Conservation (phyloP, 2,888 invertebrate species). For the Anarsia innoxiella region DNA sequence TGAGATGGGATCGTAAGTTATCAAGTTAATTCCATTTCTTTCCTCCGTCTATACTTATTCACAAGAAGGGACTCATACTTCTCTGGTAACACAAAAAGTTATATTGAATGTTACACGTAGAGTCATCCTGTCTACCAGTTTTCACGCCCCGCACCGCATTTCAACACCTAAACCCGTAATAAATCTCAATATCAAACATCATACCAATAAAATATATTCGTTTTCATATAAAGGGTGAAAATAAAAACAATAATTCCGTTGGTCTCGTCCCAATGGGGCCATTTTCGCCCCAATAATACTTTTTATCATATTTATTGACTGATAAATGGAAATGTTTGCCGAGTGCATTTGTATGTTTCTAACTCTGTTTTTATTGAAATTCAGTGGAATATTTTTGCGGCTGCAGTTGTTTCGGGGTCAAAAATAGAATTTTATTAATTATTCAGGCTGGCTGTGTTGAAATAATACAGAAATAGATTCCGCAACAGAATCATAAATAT, state of each 20-base stretch:
- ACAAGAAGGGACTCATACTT: no score
- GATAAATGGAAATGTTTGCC: constrained; percentile 58
- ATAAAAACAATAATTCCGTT: constrained; percentile 65
- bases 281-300: constrained; percentile 68
- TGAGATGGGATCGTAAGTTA: no score
- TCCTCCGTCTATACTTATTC: no score
- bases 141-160: not conserved
- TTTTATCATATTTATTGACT: constrained; percentile 75
- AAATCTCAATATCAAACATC: constrained; percentile 60
- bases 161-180: constrained; percentile 25
- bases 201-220: constrained; percentile 60
- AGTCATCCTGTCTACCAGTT: no score
- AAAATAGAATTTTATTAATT: no score
- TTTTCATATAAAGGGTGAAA: constrained; percentile 58
- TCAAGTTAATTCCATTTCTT: no score
- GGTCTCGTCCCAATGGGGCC: constrained; percentile 50
- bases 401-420: no score
- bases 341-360: constrained; percentile 61
- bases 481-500: no score
- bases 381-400: constrained; percentile 20
- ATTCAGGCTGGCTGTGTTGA: no score
- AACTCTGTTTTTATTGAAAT: constrained; percentile 19
- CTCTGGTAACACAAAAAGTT: no score
- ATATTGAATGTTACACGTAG: no score
- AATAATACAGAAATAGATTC: no score